Evolutionary conservation across 2,797 vertebrate genomes (phyloP), one percentile per base, ranked within the genome.

Genomic region (Microchirus variegatus): DNA sequence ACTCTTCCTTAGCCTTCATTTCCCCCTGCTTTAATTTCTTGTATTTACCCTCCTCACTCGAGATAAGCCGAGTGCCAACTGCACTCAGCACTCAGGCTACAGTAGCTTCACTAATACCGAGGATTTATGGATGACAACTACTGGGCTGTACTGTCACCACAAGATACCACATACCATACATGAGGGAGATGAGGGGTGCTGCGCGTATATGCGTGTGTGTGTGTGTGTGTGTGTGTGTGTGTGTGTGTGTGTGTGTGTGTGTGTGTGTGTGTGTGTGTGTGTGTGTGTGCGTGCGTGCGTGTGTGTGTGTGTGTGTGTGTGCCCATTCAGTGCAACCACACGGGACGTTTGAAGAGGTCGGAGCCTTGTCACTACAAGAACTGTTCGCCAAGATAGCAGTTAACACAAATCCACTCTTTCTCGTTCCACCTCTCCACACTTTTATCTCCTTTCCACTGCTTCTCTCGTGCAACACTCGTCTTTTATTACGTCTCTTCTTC

Each of bases 91-190:
- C 66, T 77, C 78, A 81, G 64, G 53, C 67, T 55, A 63, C 70
- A 54, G 70, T 62, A 53, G 73, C 53, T 72, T 77, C 79, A 55
- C 77, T 82, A 77, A 85, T 80, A 70, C 68, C 53, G 38, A 11
- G 78, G 80, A 83, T 90, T 87, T 87, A 86, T 69, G 62, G 77
- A 76, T 81, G 81, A 88, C 85, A 84, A 84, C 80, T 53, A 51
- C 73, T 67, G 75, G 68, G 78, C 83, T 76, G 70, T 63, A 62
- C 77, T 83, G 82, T 87, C 83, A 83, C 78, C 69, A 77, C 59
- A 75, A 68, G 79, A 86, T 76, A 77, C 63, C 70, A 67, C 48
- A 53, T 78, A 75, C 70, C 57, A 59, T 75, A 77, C 60, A 72
- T 31, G 31, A 31, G 31, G 31, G 31, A 31, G 31, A 6, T 43